Conservation (phyloP, 2,113 vertebrate species). For the Dinomys branickii region DNA sequence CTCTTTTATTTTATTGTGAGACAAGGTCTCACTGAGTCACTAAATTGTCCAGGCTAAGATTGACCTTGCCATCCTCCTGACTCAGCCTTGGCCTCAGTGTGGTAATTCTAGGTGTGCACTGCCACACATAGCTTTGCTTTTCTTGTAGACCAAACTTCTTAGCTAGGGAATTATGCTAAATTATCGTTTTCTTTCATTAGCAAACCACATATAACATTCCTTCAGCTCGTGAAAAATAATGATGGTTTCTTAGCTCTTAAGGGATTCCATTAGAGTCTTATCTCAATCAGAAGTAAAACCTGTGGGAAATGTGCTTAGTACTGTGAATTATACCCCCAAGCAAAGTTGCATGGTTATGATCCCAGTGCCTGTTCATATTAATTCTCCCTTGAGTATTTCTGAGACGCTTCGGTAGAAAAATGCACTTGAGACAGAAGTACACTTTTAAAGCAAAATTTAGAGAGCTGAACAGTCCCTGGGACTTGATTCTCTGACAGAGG, state of each 20-base stretch:
- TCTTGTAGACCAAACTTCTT: not conserved
- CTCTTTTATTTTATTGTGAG: not conserved
- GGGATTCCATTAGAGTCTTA: not conserved
- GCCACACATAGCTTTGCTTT: not conserved
- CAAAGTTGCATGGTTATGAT: too few relatives aligned
- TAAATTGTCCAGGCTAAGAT: not conserved
- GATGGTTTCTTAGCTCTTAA: not conserved
- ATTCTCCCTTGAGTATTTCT: not conserved
- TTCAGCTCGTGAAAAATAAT: rapidly evolving
- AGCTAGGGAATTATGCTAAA: not conserved
- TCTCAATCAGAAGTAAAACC: not conserved
- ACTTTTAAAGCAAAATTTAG: not conserved
- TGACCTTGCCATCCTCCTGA: not conserved
- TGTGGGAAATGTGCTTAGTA: rapidly evolving
- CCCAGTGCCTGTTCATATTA: not conserved
- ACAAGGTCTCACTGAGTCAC: not conserved
- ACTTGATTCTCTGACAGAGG: not conserved
- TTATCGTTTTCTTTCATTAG: not conserved
- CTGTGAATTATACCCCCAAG: not conserved
- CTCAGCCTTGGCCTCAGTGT: not conserved
- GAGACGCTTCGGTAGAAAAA: not conserved
- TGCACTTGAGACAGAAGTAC: not conserved
- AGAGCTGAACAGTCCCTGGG: not conserved
- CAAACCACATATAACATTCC: not conserved
- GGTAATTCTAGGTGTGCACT: not conserved